Evolutionary conservation across 2,113 vertebrate species (phyloP), one percentile per base, ranked within the genome.

Genomic region (Sciurus niger): DNA sequence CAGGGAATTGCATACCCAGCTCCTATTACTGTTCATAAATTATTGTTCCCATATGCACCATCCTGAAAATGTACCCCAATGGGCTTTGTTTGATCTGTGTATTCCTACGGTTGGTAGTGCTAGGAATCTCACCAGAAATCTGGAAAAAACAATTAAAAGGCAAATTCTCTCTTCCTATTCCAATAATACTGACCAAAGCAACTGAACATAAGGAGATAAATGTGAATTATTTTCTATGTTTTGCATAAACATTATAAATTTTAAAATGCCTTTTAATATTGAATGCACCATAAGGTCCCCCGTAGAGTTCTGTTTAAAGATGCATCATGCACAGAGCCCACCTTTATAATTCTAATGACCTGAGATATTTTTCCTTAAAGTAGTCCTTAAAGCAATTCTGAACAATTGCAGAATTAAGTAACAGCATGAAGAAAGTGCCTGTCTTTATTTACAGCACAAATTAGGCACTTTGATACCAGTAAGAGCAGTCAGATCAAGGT

Each of bases 21-120:
- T 95, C 85, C 74, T 77, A 94, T 97, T 90, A 95, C 80, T 79
- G 68, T 94, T 95, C 90, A 95, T 95, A 97, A 96, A 92, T 96
- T 97, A 96, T 93, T 95, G 70, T 89, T 95, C 95, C 95, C 95
- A 67, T 58, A 76, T 43, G 87, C 43, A 79, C 92, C 77, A 95
- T 91, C 63, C 93, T 95, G 93, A 95, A 95, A 95, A 96, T 37
- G 24, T 67, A 95, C 88, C 97, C 92, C 94, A 32, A 4, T 48
- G 79, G 94, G 58, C 82, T 96, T 93, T 94, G 89, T 92, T 63
- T 93, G 78, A 37, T 84, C 32, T 43, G 20, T 68, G 16, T 84
- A 46, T 51, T 92, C 79, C 78, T 80, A 25, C 9, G 37, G 37
- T 60, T 87, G 43, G 2, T 53, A 18, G 53, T 90, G n/a, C 24